Evolutionary conservation across 1,140 invertebrate genomes (phyloP).

Genomic region (Sitobion miscanthi): DNA sequence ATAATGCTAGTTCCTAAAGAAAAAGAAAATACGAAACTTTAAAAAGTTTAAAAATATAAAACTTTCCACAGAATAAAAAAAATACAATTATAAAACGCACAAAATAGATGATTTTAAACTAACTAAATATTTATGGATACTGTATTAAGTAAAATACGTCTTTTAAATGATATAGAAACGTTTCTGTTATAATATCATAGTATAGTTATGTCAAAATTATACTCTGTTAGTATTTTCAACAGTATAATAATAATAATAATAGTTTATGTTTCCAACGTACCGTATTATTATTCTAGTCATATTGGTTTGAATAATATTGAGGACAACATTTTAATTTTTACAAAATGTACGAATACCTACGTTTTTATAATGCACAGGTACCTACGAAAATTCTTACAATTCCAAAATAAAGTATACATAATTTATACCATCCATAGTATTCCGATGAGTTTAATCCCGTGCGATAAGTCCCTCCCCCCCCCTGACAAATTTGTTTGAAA

Average conservation of each 20-base stretch:
- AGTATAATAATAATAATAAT: background rate
- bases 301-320: background rate
- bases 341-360: background rate
- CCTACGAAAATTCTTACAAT: background rate
- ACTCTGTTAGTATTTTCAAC: too few species aligned
- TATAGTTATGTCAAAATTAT: too few species aligned
- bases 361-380: background rate
- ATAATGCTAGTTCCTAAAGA: background rate
- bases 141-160: background rate
- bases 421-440: background rate
- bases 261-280: background rate
- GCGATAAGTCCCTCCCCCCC: background rate
- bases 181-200: background rate
- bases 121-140: background rate
- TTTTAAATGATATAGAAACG: background rate
- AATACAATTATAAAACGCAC: background rate
- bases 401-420: background rate
- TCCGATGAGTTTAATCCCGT: background rate
- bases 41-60: background rate
- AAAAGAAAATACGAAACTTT: background rate
- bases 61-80: background rate
- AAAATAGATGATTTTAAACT: background rate
- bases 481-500: background rate
- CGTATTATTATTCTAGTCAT: background rate
- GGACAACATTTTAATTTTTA: background rate